Conservation (phyloP, 2,797 vertebrate species). For the Pristis pectinata region DNA sequence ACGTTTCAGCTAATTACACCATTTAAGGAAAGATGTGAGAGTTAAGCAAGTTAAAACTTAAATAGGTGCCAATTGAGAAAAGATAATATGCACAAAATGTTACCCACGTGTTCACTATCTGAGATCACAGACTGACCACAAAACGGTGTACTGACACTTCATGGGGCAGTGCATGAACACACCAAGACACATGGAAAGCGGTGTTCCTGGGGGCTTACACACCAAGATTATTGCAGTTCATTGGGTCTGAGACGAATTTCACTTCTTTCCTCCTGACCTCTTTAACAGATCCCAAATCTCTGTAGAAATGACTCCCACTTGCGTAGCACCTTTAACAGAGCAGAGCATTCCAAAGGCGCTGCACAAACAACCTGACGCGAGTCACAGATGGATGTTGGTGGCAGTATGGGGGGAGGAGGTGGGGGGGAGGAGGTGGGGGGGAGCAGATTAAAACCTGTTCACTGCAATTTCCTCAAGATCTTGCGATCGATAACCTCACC, state of each 20-base stretch:
- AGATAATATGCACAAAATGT: no score
- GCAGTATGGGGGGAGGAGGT: no score
- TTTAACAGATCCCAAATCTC: background rate
- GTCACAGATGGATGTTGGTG: no score
- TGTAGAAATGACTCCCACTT: no score
- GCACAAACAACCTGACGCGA: no score
- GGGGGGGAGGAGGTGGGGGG: no score
- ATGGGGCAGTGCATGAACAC: background rate
- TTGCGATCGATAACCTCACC: background rate
- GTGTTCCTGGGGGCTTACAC: background rate
- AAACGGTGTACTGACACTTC: background rate
- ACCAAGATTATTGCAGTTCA: background rate
- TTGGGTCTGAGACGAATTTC: background rate
- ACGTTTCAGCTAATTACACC: background rate
- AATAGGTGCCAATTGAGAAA: background rate
- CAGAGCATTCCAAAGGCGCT: no score
- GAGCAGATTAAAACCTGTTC: no score
- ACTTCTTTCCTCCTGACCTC: background rate
- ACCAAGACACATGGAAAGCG: background rate
- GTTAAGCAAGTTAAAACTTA: background rate
- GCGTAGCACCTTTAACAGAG: no score
- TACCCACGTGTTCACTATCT: background rate
- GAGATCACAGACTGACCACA: background rate
- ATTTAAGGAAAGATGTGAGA: background rate
- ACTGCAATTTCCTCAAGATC: background rate